phyloP scores from a whole-genome alignment of 2,888 invertebrate genomes.

The Synanthedon vespiformis region DNA sequence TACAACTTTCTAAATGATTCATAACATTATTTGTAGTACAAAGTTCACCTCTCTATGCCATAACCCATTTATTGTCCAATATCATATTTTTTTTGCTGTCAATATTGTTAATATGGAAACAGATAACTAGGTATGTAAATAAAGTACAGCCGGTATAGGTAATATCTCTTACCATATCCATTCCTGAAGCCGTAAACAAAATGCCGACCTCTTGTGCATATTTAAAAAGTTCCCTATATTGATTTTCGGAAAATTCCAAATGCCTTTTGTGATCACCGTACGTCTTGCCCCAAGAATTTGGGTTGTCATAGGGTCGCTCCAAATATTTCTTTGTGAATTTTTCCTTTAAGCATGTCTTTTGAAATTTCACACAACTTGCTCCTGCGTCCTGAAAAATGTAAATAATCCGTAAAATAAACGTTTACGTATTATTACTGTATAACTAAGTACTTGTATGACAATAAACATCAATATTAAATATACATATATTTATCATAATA shows the following conservation, averaged over 20 bases:
- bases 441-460: not conserved
- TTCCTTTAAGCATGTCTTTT: conserved; percentile 78
- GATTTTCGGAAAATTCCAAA: conserved; percentile 78
- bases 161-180: conserved; percentile 75
- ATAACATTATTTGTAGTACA: too few relatives aligned
- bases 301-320: conserved; percentile 69
- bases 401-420: not conserved
- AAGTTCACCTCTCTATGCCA: too few relatives aligned
- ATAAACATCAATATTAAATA: not conserved
- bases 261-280: conserved; percentile 83
- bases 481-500: too few relatives aligned
- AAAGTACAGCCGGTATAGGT: too few relatives aligned
- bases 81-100: too few relatives aligned
- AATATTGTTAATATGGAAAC: too few relatives aligned
- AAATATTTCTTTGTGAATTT: conserved; percentile 80
- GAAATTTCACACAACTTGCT: conserved; percentile 87
- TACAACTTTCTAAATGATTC: too few relatives aligned
- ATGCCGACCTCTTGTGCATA: conserved; percentile 75
- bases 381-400: conserved; percentile 72
- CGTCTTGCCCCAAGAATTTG: conserved; percentile 81
- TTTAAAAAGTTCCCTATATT: conserved; percentile 73
- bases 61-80: too few relatives aligned
- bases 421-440: too few relatives aligned
- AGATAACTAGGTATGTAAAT: too few relatives aligned
- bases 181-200: conserved; percentile 82